Evolutionary conservation across 2,113 vertebrate species (phyloP).

Genomic region (Callospermophilus lateralis): DNA sequence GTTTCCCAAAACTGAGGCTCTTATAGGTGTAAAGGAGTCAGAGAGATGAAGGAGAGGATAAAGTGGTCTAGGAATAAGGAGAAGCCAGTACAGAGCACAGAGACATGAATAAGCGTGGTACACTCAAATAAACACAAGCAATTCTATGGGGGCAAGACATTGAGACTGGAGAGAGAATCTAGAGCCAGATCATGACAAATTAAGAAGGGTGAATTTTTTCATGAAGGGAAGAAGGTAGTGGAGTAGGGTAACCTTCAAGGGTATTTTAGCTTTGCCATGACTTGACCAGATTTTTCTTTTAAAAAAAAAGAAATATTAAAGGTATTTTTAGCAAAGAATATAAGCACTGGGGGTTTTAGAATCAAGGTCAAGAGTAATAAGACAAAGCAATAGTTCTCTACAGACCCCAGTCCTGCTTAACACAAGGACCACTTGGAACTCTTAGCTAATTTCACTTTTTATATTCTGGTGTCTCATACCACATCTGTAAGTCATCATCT

Average conservation of each 20-base stretch:
- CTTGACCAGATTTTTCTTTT: not conserved
- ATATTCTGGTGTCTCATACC: not conserved
- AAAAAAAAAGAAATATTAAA: constrained; percentile 10
- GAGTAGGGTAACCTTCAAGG: not conserved
- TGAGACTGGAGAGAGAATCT: not conserved
- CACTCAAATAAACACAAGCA: not conserved
- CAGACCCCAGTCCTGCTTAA: not conserved
- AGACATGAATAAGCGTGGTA: not conserved
- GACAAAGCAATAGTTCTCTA: not conserved
- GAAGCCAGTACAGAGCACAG: not conserved
- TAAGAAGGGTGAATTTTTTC: not conserved
- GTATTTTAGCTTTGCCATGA: not conserved
- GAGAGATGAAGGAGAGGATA: not conserved
- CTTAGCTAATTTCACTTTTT: not conserved
- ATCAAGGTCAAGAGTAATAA: constrained; percentile 19
- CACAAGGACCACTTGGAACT: not conserved
- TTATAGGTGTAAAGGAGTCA: not conserved
- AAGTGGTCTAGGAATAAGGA: not conserved
- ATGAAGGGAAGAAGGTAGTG: not conserved
- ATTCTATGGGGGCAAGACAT: not conserved
- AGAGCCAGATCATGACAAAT: not conserved
- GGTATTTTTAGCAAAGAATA: constrained; percentile 41
- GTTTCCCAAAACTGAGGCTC: not conserved
- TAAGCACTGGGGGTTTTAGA: not conserved
- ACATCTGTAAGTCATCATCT: constrained; percentile 12